Base-by-base conservation (phyloP, 2,888 invertebrate genomes). In the Gymnosoma rotundatum region DNA sequence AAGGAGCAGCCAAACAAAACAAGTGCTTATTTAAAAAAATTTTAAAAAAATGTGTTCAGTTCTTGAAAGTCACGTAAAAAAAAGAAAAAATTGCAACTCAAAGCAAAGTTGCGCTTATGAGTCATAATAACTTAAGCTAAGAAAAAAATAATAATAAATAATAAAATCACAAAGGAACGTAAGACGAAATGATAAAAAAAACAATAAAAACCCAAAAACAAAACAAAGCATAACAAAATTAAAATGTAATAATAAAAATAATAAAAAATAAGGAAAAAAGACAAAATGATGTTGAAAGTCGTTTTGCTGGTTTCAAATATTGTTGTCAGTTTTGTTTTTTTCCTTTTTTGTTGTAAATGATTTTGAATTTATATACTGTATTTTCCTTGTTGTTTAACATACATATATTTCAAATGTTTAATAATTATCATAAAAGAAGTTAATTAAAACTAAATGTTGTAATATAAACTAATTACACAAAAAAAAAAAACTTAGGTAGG, bases 231-330 rank as follows among this genome's bases (percentile, higher is more conserved):
- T 2, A 56, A 54, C 20, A 45, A 45, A 45, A 14, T 12, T 45
- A 45, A 14, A 18, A 50, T n/a, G n/a, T n/a, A n/a, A n/a, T n/a
- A n/a, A n/a, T n/a, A 50, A 50, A n/a, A 18, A 6, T 50, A 50
- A n/a, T 18, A n/a, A 8, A 36, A 48, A 61, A 56, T 60, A 72
- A 80, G 81, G 72, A 75, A 21, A 56, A 83, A 83, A 75, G 36
- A 75, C 75, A 86, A 88, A 87, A 78, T 85, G 87, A 89, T 91
- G 90, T 90, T 90, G 91, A 90, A 90, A 90, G 90, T 90, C 90
- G 90, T 90, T 91, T 91, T 88, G 89, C 90, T 88, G 89, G 90
- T 91, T 90, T 69, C 2, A 58, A 78, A 73, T 83, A 54, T 79
- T 8, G 70, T 54, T 76, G 61, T n/a, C 48, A 42, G 42, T 83